These are phyloP conservation scores for Dreissena rostriformis DNA, from an alignment of 1,140 invertebrate species.

Conservation along the genomic window DNA sequence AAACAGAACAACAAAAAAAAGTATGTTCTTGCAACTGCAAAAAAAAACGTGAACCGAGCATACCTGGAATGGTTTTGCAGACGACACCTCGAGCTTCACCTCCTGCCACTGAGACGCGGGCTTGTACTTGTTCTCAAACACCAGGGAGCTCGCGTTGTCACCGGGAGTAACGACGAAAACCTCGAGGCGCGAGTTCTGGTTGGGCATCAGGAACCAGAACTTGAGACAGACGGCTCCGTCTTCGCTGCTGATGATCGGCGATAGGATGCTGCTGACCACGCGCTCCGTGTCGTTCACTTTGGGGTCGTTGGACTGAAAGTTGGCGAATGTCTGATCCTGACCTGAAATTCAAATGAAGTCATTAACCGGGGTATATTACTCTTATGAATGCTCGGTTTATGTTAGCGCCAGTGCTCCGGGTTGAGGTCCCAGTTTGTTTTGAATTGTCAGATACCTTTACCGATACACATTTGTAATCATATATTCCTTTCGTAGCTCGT, in stretches of 20 bases:
- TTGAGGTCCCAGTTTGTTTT: too few relatives aligned
- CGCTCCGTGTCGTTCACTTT: neutral
- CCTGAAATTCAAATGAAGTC: slow-evolving; percentile 1
- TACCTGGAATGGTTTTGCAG: neutral
- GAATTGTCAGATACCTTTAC: too few relatives aligned
- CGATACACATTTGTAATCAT: too few relatives aligned
- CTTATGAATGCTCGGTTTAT: neutral
- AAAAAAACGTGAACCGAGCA: neutral
- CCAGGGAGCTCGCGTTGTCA: neutral
- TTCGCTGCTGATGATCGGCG: neutral
- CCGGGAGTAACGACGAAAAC: neutral
- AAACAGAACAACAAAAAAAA: too few relatives aligned
- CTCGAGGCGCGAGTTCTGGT: slow-evolving; percentile 33
- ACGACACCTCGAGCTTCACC: neutral
- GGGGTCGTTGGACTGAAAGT: slow-evolving; percentile 42
- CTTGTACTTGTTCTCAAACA: slow-evolving; percentile 3
- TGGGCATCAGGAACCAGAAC: slow-evolving; percentile 48
- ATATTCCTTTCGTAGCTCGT: too few relatives aligned
- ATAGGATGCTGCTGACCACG: slow-evolving; percentile 13
- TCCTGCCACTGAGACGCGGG: slow-evolving; percentile 33
- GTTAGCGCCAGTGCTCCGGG: neutral
- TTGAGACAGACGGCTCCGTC: slow-evolving; percentile 11
- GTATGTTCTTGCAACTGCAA: too few relatives aligned
- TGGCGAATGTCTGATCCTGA: slow-evolving; percentile 23
- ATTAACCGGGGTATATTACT: neutral